Percentiles rank a stretch among this genome's conserved stretches.
These are phyloP conservation scores for Nibea coibor DNA, from an alignment of 2,113 vertebrate genomes.

Conservation along the genomic window DNA sequence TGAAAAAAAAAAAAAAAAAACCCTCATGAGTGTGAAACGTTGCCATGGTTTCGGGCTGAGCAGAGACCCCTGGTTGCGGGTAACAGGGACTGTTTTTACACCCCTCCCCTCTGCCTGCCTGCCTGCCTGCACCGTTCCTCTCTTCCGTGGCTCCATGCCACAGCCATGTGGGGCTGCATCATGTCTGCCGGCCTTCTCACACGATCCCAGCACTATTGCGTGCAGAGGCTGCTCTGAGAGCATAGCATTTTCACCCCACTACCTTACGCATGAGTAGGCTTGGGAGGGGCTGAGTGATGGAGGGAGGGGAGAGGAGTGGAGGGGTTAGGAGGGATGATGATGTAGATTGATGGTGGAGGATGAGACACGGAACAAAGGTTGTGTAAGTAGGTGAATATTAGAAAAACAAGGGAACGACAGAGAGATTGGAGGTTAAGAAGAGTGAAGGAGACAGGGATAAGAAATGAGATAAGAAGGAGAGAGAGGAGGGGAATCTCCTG, in stretches of 20 bases:
- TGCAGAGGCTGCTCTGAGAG: slow-evolving; percentile 77
- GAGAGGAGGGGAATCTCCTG: slow-evolving; percentile 48
- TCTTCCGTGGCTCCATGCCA: slow-evolving; percentile 51
- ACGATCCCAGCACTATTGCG: slow-evolving; percentile 75
- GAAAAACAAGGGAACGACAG: slow-evolving; percentile 50
- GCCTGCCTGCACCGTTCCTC: slow-evolving; percentile 18
- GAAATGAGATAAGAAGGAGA: slow-evolving; percentile 31
- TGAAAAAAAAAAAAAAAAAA: slow-evolving; percentile 72
- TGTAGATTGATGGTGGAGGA: slow-evolving; percentile 53
- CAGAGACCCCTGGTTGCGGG: slow-evolving; percentile 62
- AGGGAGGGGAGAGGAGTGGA: slow-evolving; percentile 2
- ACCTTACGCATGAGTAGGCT: slow-evolving; percentile 79
- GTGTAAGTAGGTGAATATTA: slow-evolving; percentile 52
- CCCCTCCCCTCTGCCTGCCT: slow-evolving; percentile 44
- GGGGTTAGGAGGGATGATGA: neutral
- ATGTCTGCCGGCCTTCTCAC: slow-evolving; percentile 70
- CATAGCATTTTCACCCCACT: slow-evolving; percentile 72
- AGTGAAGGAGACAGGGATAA: slow-evolving; percentile 28
- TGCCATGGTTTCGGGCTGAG: slow-evolving; percentile 69
- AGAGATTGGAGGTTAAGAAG: slow-evolving; percentile 32
- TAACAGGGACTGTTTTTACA: slow-evolving; percentile 41
- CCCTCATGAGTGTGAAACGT: slow-evolving; percentile 71
- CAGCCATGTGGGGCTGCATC: slow-evolving; percentile 64
- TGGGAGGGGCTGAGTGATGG: slow-evolving; percentile 67
- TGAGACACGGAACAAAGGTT: slow-evolving; percentile 67